Evolutionary conservation across 2,888 invertebrate species (phyloP).

Genomic region (Sarcophaga carnaria): DNA sequence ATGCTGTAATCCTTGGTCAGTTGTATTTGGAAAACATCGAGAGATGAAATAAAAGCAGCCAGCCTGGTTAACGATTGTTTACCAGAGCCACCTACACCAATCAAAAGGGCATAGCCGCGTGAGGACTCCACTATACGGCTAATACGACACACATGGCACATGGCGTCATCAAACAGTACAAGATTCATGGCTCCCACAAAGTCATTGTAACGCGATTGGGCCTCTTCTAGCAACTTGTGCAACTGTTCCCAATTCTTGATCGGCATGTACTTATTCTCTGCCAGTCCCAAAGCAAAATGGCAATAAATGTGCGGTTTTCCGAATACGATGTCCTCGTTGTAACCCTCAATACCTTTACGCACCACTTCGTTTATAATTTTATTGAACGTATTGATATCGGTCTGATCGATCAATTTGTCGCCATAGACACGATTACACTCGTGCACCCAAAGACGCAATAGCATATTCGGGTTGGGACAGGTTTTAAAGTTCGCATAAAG

Average conservation of each 20-base stretch:
- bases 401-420: conserved; percentile 93
- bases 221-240: conserved; percentile 89
- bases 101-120: conserved; percentile 94
- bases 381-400: conserved; percentile 88
- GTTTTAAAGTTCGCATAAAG: conserved; percentile 91
- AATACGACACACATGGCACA: conserved; percentile 95
- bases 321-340: conserved; percentile 88
- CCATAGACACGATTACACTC: conserved; percentile 95
- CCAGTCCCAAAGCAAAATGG: conserved; percentile 95
- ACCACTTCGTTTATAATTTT: conserved; percentile 89
- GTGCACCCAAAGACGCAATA: conserved; percentile 93
- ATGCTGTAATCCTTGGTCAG: conserved; percentile 94
- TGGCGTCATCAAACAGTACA: conserved; percentile 97
- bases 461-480: conserved; percentile 86
- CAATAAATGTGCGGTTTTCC: conserved; percentile 92
- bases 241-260: conserved; percentile 88
- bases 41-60: conserved; percentile 93
- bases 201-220: conserved; percentile 93
- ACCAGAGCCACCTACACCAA: conserved; percentile 97
- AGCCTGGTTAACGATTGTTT: conserved; percentile 95
- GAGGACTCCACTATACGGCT: conserved; percentile 96
- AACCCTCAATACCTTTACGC: conserved; percentile 89
- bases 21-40: conserved; percentile 97
- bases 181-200: conserved; percentile 95
- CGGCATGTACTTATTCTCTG: conserved; percentile 94